Evolutionary conservation across 2,888 invertebrate species (phyloP), one percentile per base, ranked within the genome.

Genomic region (Ditula angustiorana): DNA sequence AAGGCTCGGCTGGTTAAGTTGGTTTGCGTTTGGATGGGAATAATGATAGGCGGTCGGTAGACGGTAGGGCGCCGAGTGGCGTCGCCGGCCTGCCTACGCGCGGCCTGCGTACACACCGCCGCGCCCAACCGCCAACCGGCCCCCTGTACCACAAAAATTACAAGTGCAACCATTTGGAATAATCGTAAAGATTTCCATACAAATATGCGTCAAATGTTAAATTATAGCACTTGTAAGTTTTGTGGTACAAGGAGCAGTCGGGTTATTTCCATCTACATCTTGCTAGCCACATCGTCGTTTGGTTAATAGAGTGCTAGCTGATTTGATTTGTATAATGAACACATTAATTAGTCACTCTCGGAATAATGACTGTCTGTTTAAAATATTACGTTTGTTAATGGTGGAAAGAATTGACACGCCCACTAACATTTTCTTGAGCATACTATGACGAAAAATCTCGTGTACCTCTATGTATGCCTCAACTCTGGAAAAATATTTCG

Each of bases 61-160:
- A 91, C 92, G 84, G 77, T 74, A 88, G 90, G 92, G 91, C 92
- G 92, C 92, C 92, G 84, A 71, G 77, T 73, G 67, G 74, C 73
- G 87, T 78, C 89, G 88, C 86, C 87, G 85, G 78, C 83, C 85
- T 75, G 87, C 85, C 89, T 82, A 67, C 81, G 81, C 73, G 61
- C 76, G 76, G 72, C 76, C 69, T 67, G 60, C 67, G 71, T 71
- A 83, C 83, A 82, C 80, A 82, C 82, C 61, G 79, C 63, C 68
- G 58, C 59, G 35, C 28, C 61, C 53, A 23, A 35, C 50, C 16
- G 10, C 37, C 11, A 37, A 46, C 64, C 5, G n/a, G n/a, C n/a
- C n/a, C n/a, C n/a, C n/a, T n/a, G n/a, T n/a, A n/a, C n/a, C n/a
- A n/a, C n/a, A n/a, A n/a, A n/a, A n/a, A n/a, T n/a, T n/a, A n/a